Conservation (phyloP, 2,797 vertebrate species). For the Tinamus major region DNA sequence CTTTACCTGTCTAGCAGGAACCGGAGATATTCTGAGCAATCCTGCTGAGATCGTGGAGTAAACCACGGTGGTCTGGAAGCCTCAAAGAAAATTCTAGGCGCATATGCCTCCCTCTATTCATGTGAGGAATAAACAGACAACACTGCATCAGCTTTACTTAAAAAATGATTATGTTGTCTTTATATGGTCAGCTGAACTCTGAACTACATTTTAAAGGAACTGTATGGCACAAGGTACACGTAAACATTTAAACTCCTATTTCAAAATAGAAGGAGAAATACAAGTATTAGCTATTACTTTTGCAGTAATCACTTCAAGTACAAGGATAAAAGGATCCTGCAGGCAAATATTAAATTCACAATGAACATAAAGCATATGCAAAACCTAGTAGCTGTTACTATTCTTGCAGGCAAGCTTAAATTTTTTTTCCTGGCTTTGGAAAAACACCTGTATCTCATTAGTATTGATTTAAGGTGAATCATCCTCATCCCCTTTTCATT, state of each 20-base stretch:
- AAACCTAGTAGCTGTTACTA: not conserved
- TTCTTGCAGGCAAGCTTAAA: not conserved
- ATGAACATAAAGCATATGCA: not conserved
- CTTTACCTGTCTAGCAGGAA: slow-evolving; percentile 96
- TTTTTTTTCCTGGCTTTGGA: not conserved
- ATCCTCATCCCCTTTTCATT: not conserved
- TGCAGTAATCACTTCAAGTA: not conserved
- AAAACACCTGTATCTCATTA: not conserved
- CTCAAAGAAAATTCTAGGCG: slow-evolving; percentile 94
- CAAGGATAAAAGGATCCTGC: not conserved
- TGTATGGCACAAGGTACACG: not conserved
- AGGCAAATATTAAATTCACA: not conserved
- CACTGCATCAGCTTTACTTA: not conserved
- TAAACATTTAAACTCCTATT: not conserved
- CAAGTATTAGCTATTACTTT: not conserved
- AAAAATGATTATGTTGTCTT: not conserved
- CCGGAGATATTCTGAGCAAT: slow-evolving; percentile 97
- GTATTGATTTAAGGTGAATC: not conserved
- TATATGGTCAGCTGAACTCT: not conserved
- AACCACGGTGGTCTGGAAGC: slow-evolving; percentile 98
- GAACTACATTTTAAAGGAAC: not conserved
- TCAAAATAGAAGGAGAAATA: not conserved
- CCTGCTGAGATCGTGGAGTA: slow-evolving; percentile 93
- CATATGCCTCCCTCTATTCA: slow-evolving; percentile 93
- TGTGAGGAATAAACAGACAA: not conserved